A percentile compares a stretch with the other conserved stretches of the same genome.
phyloP scores from a whole-genome alignment of 35 echinoderm and acorn worm genomes.

The Apostichopus parvimensis region DNA sequence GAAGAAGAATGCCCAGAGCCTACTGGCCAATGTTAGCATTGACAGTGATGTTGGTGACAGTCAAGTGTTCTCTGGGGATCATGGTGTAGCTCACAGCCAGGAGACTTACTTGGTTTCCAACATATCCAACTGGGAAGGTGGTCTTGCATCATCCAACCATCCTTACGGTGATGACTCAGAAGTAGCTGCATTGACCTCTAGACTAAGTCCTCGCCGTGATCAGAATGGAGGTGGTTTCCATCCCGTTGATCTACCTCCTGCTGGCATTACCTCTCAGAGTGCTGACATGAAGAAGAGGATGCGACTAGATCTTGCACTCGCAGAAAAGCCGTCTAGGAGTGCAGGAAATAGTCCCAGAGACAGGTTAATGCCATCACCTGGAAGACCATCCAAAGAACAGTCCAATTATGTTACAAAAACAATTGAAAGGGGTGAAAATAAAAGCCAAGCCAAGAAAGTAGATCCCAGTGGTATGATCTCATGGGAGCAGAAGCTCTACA shows the following conservation, averaged over 20 bases:
- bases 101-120: conserved; percentile 43
- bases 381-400: conserved; percentile 18
- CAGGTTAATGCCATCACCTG: conserved; percentile 34
- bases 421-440: conserved; percentile 4
- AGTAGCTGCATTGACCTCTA: conserved; percentile 39
- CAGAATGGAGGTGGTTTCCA: conserved; percentile 20
- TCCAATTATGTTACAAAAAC: conserved; percentile 4
- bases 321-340: conserved; percentile 49
- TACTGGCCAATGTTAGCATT: conserved; percentile 93
- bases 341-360: conserved; percentile 26
- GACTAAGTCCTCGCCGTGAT: background rate
- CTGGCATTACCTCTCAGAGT: conserved; percentile 31
- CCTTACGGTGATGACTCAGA: background rate
- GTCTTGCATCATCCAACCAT: background rate
- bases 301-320: conserved; percentile 69
- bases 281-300: conserved; percentile 41
- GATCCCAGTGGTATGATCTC: conserved; percentile 46
- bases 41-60: conserved; percentile 70
- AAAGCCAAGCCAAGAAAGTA: background rate
- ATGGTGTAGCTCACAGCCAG: conserved; percentile 43
- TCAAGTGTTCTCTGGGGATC: conserved; percentile 45
- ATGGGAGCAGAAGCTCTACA: conserved; percentile 50
- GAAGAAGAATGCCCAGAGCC: conserved; percentile 62
- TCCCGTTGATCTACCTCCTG: conserved; percentile 44
- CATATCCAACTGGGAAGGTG: conserved; percentile 12